A percentile compares a stretch with the other conserved stretches of the same genome.
phyloP scores from a whole-genome alignment of 2,888 invertebrate species.

The Scaptomyza reducta region DNA sequence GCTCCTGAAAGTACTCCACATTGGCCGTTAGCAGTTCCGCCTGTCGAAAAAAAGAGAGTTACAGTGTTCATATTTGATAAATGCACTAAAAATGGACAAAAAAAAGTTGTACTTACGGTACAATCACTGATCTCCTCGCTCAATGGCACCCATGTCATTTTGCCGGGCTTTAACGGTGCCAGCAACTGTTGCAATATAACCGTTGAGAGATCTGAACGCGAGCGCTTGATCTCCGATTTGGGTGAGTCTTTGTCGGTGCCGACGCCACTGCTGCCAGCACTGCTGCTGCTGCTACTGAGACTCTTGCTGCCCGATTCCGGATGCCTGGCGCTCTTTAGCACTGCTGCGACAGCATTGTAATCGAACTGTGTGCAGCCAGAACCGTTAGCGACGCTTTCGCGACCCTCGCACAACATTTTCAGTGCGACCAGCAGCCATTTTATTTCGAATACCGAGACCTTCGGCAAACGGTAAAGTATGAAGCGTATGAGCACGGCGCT shows the following conservation, averaged over 20 bases:
- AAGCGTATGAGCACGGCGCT: slow-evolving; percentile 89
- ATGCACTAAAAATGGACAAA: background rate
- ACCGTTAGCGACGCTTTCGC: slow-evolving; percentile 41
- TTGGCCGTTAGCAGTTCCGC: slow-evolving; percentile 92
- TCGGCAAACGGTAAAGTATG: slow-evolving; percentile 85
- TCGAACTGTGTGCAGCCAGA: slow-evolving; percentile 86
- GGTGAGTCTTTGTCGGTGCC: slow-evolving; percentile 86
- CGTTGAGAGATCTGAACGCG: slow-evolving; percentile 89
- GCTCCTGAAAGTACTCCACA: slow-evolving; percentile 90
- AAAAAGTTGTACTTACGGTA: slow-evolving; percentile 78
- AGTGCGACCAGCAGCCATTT: slow-evolving; percentile 89
- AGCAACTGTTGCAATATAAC: slow-evolving; percentile 90
- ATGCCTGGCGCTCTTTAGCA: slow-evolving; percentile 90
- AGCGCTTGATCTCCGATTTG: slow-evolving; percentile 86
- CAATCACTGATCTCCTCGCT: slow-evolving; percentile 84
- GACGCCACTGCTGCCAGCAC: slow-evolving; percentile 50
- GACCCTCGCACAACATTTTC: slow-evolving; percentile 89
- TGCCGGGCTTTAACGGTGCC: slow-evolving; percentile 87
- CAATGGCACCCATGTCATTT: slow-evolving; percentile 84
- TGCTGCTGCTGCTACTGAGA: slow-evolving; percentile 81
- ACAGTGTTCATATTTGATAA: background rate
- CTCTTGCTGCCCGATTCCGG: slow-evolving; percentile 86
- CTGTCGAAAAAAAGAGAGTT: slow-evolving; percentile 84
- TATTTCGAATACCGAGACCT: slow-evolving; percentile 83
- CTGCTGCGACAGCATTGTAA: slow-evolving; percentile 89